Conservation (phyloP, 2,888 invertebrate genomes). For the Spialia ferax region DNA sequence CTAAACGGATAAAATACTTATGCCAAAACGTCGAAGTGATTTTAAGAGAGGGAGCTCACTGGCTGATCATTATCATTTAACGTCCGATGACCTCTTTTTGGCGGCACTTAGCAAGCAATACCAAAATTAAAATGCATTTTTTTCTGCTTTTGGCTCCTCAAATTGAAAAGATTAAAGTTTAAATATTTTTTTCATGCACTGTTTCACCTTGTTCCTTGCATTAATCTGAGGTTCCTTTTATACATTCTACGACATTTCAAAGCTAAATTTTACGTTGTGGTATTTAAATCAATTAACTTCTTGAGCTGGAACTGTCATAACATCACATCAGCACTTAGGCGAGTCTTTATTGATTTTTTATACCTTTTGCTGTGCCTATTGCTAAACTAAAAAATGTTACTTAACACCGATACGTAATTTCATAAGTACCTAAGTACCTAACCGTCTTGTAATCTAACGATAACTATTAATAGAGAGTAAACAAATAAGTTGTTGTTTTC, state of each 20-base stretch:
- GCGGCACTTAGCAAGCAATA: background rate
- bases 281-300: background rate
- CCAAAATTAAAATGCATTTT: background rate
- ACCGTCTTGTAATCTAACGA: slow-evolving; percentile 17
- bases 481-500: slow-evolving; percentile 34
- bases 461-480: slow-evolving; percentile 26
- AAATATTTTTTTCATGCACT: background rate
- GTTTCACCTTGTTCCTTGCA: no score
- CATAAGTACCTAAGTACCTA: slow-evolving; percentile 25
- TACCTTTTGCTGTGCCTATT: background rate
- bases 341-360: background rate
- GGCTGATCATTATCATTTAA: slow-evolving; percentile 6
- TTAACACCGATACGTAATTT: slow-evolving; percentile 7
- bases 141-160: background rate
- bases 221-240: no score
- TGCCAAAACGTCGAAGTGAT: slow-evolving; percentile 18
- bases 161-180: background rate
- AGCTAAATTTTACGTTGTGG: background rate
- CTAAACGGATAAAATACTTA: slow-evolving; percentile 11
- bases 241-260: no score
- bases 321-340: background rate
- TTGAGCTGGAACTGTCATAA: background rate
- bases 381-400: background rate
- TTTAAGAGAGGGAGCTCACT: background rate
- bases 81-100: slow-evolving; percentile 2